These are phyloP conservation scores for Drosophila lowei DNA, from an alignment of 1,140 invertebrate genomes.

Conservation along the genomic window DNA sequence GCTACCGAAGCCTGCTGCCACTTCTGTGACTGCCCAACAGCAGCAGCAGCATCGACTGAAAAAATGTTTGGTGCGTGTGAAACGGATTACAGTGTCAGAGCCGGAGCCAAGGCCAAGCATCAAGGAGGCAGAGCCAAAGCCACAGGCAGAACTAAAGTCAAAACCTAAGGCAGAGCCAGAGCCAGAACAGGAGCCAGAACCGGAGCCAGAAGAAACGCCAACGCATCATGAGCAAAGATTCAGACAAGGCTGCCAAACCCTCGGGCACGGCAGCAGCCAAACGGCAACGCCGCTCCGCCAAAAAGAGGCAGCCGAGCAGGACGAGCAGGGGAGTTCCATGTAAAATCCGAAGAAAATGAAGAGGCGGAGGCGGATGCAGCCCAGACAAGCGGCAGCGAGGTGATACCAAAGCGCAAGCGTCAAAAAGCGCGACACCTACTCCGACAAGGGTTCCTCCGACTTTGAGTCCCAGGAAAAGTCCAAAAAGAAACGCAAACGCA, in stretches of 20 bases:
- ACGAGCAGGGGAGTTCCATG: constrained; percentile 15
- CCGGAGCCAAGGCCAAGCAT: too few relatives aligned
- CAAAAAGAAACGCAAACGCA: too few relatives aligned
- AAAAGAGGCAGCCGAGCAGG: constrained; percentile 17
- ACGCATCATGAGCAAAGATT: constrained; percentile 60
- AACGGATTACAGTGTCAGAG: constrained; percentile 30
- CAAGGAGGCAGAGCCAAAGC: background rate
- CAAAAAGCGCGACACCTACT: constrained; percentile 53
- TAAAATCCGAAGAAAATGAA: constrained; percentile 11
- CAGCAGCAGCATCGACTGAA: constrained; percentile 20
- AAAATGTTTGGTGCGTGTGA: constrained; percentile 58
- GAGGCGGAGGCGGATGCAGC: constrained; percentile 21
- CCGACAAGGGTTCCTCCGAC: constrained; percentile 64
- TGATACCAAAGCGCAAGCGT: constrained; percentile 75
- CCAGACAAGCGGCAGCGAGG: constrained; percentile 70
- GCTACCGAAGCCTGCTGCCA: too few relatives aligned
- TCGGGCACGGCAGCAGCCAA: constrained; percentile 31
- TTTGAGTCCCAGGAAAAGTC: constrained; percentile 70
- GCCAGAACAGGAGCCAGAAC: background rate
- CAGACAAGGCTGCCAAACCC: constrained; percentile 64
- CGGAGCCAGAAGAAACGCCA: background rate
- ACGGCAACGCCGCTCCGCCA: constrained; percentile 9
- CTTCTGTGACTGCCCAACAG: background rate
- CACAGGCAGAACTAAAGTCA: background rate
- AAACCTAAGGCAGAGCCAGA: background rate